A percentile compares a stretch with the other conserved stretches of the same genome.
Conservation (phyloP, 2,113 vertebrate genomes). For the Motacilla alba region DNA sequence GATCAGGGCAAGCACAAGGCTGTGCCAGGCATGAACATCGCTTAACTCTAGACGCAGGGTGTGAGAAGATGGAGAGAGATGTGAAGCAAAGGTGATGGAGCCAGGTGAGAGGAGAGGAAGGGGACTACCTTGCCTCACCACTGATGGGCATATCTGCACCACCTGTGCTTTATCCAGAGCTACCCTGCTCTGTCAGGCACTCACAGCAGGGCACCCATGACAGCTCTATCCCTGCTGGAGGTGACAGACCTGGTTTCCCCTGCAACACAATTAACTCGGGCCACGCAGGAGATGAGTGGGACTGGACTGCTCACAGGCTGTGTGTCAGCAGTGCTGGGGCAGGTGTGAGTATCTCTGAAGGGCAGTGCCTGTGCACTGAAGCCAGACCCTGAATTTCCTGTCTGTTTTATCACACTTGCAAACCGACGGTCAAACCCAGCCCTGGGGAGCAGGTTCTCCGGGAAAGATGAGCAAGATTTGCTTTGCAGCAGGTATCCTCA, state of each 20-base stretch:
- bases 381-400: slow-evolving; percentile 28
- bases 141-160: neutral
- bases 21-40: accelerated
- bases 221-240: neutral
- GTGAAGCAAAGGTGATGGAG: neutral
- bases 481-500: neutral
- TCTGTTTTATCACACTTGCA: slow-evolving; percentile 16
- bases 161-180: neutral
- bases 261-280: neutral
- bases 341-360: neutral
- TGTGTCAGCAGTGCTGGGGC: neutral
- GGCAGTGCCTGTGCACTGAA: neutral
- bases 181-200: neutral
- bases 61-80: neutral
- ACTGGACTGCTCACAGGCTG: neutral
- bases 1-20: neutral
- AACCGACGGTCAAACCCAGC: neutral
- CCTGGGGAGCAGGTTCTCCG: neutral
- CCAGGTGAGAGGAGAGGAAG: neutral
- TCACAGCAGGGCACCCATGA: accelerated
- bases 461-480: neutral
- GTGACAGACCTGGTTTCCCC: neutral
- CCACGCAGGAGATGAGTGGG: neutral
- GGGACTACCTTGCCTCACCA: neutral
- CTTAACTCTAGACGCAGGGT: neutral